Percentiles rank a stretch among this genome's conserved stretches.
These are phyloP conservation scores for Holocentrus rufus DNA, from an alignment of 2,797 vertebrate genomes.

Conservation along the genomic window DNA sequence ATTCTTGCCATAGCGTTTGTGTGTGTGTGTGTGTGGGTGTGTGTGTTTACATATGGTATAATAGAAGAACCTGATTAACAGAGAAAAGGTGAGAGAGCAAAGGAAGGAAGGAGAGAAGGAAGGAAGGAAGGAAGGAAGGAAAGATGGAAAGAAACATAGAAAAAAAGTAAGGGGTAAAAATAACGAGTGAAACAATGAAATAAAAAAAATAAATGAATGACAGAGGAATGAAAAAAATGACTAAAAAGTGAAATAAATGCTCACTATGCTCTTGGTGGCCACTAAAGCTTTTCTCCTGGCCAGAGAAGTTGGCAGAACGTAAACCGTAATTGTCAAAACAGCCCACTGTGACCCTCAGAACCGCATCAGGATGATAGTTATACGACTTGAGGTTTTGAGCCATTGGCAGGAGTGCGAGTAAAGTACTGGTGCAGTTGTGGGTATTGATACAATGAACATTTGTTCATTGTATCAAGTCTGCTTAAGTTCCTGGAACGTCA, in stretches of 20 bases:
- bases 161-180: neutral
- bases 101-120: slow-evolving; percentile 10
- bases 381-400: slow-evolving; percentile 44
- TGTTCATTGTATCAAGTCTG: neutral
- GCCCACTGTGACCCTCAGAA: slow-evolving; percentile 44
- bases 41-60: slow-evolving; percentile 23
- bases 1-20: slow-evolving; percentile 50
- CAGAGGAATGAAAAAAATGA: slow-evolving; percentile 7
- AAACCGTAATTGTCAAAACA: slow-evolving; percentile 20
- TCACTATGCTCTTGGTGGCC: slow-evolving; percentile 2
- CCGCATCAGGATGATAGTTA: slow-evolving; percentile 30
- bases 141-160: neutral
- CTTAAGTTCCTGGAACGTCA: slow-evolving; percentile 8
- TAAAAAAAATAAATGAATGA: neutral
- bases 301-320: slow-evolving; percentile 14
- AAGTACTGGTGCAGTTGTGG: slow-evolving; percentile 21
- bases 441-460: slow-evolving; percentile 21
- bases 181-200: neutral
- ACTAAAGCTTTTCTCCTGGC: slow-evolving; percentile 21
- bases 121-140: slow-evolving; percentile 16
- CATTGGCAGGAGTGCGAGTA: slow-evolving; percentile 23
- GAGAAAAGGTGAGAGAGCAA: slow-evolving; percentile 21
- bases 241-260: neutral
- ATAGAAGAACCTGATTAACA: slow-evolving; percentile 21
- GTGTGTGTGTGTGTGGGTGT: slow-evolving; percentile 30